Conservation (phyloP, 2,113 vertebrate species). For the Nanorana parkeri region DNA sequence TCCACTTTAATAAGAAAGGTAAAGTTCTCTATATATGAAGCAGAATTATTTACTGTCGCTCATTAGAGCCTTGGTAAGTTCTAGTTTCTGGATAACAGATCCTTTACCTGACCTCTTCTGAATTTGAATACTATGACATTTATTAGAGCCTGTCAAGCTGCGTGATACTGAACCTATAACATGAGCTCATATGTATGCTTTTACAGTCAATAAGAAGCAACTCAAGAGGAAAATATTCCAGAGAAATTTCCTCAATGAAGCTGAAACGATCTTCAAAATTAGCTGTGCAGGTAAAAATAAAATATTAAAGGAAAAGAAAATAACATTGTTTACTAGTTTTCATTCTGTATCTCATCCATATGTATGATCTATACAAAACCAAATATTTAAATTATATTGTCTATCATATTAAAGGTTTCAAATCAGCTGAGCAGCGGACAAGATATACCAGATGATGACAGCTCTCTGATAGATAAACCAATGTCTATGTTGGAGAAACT, state of each 20-base stretch:
- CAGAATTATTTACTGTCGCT: too few species aligned
- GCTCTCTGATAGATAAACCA: slow-evolving; percentile 77
- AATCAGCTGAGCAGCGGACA: slow-evolving; percentile 72
- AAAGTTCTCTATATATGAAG: too few species aligned
- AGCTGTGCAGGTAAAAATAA: slow-evolving; percentile 68
- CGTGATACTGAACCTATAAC: too few species aligned
- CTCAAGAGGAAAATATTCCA: slow-evolving; percentile 64
- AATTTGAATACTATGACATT: too few species aligned
- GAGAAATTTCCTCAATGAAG: slow-evolving; percentile 73
- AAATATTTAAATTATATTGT: not conserved
- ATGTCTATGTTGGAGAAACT: slow-evolving; percentile 92
- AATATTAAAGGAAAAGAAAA: not conserved
- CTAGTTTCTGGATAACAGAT: not conserved
- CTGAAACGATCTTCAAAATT: slow-evolving; percentile 69
- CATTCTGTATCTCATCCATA: not conserved
- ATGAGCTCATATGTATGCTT: not conserved
- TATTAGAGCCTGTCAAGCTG: too few species aligned
- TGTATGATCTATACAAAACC: not conserved
- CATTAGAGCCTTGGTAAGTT: too few species aligned
- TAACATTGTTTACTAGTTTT: not conserved
- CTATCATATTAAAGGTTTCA: slow-evolving; percentile 67
- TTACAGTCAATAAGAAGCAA: slow-evolving; percentile 61
- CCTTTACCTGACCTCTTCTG: not conserved
- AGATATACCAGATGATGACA: slow-evolving; percentile 72
- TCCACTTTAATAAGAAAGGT: too few species aligned